phyloP scores from a whole-genome alignment of 1,140 invertebrate species.

The Drosophila obscura region DNA sequence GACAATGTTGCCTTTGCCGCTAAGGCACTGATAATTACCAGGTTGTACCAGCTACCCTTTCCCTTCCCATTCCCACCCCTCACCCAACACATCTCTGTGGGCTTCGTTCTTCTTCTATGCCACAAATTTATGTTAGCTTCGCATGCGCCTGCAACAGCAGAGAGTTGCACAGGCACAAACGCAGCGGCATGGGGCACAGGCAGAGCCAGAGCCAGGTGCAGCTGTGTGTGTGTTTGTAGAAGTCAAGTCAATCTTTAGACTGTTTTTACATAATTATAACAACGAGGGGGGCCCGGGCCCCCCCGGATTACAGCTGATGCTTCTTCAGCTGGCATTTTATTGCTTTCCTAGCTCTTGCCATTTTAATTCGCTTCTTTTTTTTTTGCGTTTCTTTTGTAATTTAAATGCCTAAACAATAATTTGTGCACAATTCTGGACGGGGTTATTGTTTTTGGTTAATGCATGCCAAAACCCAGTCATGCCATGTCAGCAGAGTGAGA shows the following conservation, averaged over 20 bases:
- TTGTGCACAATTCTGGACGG: constrained; percentile 68
- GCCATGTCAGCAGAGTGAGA: constrained; percentile 33
- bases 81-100: neutral
- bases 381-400: constrained; percentile 52
- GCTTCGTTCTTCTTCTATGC: neutral
- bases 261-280: constrained; percentile 82
- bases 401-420: constrained; percentile 82
- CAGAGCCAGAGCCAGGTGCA: constrained; percentile 15
- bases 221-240: constrained; percentile 38
- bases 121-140: constrained; percentile 76
- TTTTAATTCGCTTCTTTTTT: constrained; percentile 11
- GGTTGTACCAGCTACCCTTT: constrained; percentile 52
- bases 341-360: constrained; percentile 62
- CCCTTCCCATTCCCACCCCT: constrained; percentile 9
- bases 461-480: constrained; percentile 54
- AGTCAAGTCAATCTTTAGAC: constrained; percentile 81
- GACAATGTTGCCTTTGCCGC: constrained; percentile 74
- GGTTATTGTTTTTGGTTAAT: constrained; percentile 80
- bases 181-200: no score
- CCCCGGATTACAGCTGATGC: constrained; percentile 36
- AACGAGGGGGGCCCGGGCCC: constrained; percentile 50
- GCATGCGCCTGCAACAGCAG: constrained; percentile 59
- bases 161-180: no score
- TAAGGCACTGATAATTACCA: constrained; percentile 75
- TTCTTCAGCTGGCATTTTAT: constrained; percentile 64